Conservation (phyloP, 2,113 vertebrate species). For the Nipponia nippon region DNA sequence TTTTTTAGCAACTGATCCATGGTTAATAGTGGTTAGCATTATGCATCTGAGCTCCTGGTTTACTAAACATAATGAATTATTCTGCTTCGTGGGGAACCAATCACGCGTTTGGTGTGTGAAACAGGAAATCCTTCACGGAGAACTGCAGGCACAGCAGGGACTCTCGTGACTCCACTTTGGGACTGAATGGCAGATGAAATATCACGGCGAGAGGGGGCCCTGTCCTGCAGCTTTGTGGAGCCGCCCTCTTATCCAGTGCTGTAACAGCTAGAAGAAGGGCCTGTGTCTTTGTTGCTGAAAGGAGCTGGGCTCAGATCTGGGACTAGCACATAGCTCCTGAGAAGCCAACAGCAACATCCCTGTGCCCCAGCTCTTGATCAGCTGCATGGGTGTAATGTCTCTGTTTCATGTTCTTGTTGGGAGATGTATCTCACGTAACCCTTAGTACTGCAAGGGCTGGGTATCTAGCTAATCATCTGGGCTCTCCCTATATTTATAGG, state of each 20-base stretch:
- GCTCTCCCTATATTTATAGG: background rate
- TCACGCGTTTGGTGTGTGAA: background rate
- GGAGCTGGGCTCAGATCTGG: background rate
- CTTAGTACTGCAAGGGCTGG: background rate
- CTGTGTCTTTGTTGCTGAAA: background rate
- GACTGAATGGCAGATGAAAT: background rate
- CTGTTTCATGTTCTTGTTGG: background rate
- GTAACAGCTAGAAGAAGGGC: background rate
- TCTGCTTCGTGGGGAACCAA: background rate
- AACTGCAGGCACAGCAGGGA: background rate
- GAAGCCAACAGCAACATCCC: background rate
- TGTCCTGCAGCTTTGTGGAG: background rate
- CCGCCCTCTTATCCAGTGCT: background rate
- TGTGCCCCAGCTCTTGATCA: background rate
- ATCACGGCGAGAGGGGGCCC: background rate
- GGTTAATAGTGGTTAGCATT: constrained; percentile 29
- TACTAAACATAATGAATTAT: constrained; percentile 39
- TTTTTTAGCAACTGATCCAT: constrained; percentile 45
- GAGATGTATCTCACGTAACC: background rate
- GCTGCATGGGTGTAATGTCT: background rate
- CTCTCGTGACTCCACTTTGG: background rate
- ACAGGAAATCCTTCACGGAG: background rate
- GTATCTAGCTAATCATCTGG: background rate
- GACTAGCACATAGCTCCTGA: background rate
- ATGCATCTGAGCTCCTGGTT: constrained; percentile 1